Evolutionary conservation across 2,888 invertebrate genomes (phyloP).

Genomic region (Drosophila rellima): DNA sequence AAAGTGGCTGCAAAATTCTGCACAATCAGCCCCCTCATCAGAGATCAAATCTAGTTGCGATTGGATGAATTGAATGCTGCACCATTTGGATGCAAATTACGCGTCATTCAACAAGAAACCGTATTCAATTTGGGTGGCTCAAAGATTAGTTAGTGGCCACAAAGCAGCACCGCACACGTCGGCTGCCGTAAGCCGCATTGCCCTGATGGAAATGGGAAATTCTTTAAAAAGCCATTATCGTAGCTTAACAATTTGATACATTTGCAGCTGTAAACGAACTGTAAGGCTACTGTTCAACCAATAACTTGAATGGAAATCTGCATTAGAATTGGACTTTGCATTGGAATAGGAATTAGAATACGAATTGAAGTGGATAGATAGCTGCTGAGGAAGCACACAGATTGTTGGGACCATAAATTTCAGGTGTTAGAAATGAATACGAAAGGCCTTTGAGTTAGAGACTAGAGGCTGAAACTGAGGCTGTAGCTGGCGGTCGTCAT

Average conservation of each 20-base stretch:
- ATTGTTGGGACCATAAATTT: slow-evolving; percentile 59
- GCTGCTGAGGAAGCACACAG: slow-evolving; percentile 26
- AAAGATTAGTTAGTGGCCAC: background rate
- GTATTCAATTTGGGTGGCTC: slow-evolving; percentile 70
- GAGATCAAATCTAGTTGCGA: background rate
- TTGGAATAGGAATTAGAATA: slow-evolving; percentile 14
- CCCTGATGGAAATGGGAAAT: slow-evolving; percentile 41
- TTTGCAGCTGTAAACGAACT: slow-evolving; percentile 44
- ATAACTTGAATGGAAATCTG: slow-evolving; percentile 55
- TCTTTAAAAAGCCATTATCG: slow-evolving; percentile 78
- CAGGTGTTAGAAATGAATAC: slow-evolving; percentile 72
- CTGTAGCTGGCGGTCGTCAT: slow-evolving; percentile 57
- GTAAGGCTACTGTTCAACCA: slow-evolving; percentile 65
- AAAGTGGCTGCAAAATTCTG: slow-evolving; percentile 1
- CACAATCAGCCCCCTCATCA: slow-evolving; percentile 3
- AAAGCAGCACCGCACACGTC: slow-evolving; percentile 61
- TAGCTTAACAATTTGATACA: slow-evolving; percentile 70
- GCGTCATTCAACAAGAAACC: slow-evolving; percentile 40
- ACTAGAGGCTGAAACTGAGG: background rate
- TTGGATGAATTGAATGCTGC: background rate
- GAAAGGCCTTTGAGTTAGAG: slow-evolving; percentile 23
- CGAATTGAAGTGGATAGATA: slow-evolving; percentile 32
- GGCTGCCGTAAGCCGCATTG: slow-evolving; percentile 50
- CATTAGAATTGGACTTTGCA: slow-evolving; percentile 45
- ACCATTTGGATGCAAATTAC: slow-evolving; percentile 60